Evolutionary conservation across 2,113 vertebrate species (phyloP).

Genomic region (Cephalopholis sonnerati): DNA sequence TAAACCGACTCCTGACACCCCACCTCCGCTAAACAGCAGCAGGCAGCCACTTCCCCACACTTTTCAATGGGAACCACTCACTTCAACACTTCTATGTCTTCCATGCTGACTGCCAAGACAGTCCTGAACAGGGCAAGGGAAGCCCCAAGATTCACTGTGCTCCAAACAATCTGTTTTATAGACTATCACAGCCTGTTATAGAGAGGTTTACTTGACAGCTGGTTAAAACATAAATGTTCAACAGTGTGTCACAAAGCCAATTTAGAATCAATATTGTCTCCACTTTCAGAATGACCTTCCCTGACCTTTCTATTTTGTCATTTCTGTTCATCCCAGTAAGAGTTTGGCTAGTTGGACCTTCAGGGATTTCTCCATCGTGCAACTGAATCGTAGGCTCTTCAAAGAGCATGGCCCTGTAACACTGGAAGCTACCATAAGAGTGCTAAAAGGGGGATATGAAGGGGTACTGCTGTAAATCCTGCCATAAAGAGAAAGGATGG

Average conservation of each 20-base stretch:
- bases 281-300: background rate
- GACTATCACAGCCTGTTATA: background rate
- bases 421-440: slow-evolving; percentile 42
- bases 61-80: background rate
- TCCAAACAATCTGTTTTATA: background rate
- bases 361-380: slow-evolving; percentile 16
- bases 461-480: slow-evolving; percentile 69
- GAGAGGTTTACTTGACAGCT: background rate
- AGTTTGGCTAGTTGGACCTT: background rate
- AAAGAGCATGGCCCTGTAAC: slow-evolving; percentile 41
- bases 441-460: slow-evolving; percentile 55
- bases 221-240: slow-evolving; percentile 3
- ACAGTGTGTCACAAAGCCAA: background rate
- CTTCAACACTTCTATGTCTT: no score
- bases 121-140: background rate
- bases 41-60: background rate
- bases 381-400: slow-evolving; percentile 38
- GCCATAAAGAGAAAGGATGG: slow-evolving; percentile 71
- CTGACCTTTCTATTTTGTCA: background rate
- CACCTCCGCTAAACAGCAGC: background rate
- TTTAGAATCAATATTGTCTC: slow-evolving; percentile 1
- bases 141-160: background rate
- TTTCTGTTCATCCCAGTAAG: background rate
- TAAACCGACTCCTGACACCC: no score
- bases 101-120: background rate